Evolutionary conservation across 2,797 vertebrate species (phyloP), one percentile per base, ranked within the genome.

Genomic region (Sparidentex hasta): DNA sequence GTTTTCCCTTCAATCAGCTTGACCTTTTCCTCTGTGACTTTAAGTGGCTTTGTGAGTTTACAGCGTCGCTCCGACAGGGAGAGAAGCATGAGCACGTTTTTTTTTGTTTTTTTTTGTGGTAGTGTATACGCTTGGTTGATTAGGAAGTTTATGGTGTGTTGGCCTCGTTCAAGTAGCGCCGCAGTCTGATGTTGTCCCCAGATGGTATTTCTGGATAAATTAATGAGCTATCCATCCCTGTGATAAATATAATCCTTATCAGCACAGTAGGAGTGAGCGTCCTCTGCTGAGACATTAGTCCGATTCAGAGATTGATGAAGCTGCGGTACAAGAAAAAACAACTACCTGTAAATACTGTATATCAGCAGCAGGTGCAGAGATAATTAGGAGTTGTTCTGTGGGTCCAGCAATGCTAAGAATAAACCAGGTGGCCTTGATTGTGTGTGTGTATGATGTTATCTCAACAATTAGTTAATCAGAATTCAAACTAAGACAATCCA

Each of bases 21-120:
- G 88, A 92, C 88, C 90, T 92, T 94, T 92, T 90, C 71, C 55
- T 89, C 72, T n/a, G 74, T 82, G 83, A 85, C 87, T 87, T 84
- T 74, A 90, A 90, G 86, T 87, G 86, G 80, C 83, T 70, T 69
- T 72, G 70, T 84, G 75, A 82, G 85, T 87, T 88, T 67, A 77
- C 41, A 12, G 29, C 7, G 3, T 76, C 21, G 23, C 63, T 71
- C 9, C 7, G 73, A 76, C 17, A 20, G 29, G 23, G 47, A 64
- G 33, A 66, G 56, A 71, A 76, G 59, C 48, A 5, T 25, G 21
- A 71, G 68, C n/a, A 62, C 4, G 25, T 43, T 75, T 72, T 73
- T 7, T 33, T 33, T 33, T 33, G 2, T 69, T 68, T 69, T 63
- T 44, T 54, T 63, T 44, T 54, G 52, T 54, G 25, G 2, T 33